Percentiles rank a stretch among this genome's conserved stretches.
Conservation (phyloP, 2,113 vertebrate species). For the Anser cygnoides region DNA sequence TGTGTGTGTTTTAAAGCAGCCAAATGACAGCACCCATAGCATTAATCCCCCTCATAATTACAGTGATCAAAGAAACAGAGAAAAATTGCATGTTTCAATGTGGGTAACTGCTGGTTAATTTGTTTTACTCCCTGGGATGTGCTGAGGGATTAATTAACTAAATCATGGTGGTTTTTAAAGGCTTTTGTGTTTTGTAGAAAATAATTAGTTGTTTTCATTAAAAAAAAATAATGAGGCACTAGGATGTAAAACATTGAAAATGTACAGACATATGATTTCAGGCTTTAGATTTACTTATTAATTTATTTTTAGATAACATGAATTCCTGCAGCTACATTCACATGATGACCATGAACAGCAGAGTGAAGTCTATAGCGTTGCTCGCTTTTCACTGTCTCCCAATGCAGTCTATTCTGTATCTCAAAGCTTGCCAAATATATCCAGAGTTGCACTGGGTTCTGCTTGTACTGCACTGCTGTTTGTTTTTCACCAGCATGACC, state of each 20-base stretch:
- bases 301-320: neutral
- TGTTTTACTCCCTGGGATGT: conserved; percentile 20
- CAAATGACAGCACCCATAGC: neutral
- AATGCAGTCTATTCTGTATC: neutral
- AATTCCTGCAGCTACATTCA: neutral
- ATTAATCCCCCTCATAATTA: conserved; percentile 15
- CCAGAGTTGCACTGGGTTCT: neutral
- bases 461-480: neutral
- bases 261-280: neutral
- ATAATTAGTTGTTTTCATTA: conserved; percentile 23
- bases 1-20: neutral
- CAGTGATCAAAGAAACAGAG: conserved; percentile 17
- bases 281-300: neutral
- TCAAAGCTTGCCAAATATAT: neutral
- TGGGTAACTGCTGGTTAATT: conserved; percentile 6
- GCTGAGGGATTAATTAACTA: conserved; percentile 40
- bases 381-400: neutral
- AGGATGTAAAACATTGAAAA: neutral
- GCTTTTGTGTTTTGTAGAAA: conserved; percentile 23
- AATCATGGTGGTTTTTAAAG: neutral
- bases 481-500: neutral
- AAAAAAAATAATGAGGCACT: neutral
- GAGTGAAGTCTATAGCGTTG: neutral
- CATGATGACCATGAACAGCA: neutral
- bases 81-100: conserved; percentile 7